These are phyloP conservation scores for Thunnus maccoyii DNA, from an alignment of 2,113 vertebrate genomes.

Conservation along the genomic window DNA sequence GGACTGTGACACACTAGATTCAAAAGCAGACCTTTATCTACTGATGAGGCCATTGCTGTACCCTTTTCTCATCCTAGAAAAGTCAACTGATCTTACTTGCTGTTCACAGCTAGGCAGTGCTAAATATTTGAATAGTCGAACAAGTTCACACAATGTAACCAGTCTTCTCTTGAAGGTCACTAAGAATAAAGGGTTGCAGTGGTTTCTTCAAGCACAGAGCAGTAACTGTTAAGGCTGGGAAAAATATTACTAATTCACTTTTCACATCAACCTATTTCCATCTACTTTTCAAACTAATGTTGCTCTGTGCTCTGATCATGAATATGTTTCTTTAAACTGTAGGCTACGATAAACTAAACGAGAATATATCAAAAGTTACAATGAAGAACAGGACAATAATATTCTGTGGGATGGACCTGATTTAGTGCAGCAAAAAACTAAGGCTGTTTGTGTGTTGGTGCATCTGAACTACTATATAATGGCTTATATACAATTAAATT, in stretches of 20 bases:
- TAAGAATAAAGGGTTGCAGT: neutral
- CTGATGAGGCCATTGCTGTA: neutral
- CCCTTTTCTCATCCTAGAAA: conserved; percentile 1
- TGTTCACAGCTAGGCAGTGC: neutral
- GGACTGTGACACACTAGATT: neutral
- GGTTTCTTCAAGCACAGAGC: neutral
- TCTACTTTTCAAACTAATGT: neutral
- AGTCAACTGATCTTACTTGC: neutral
- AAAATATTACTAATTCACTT: neutral
- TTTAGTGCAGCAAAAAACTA: conserved; percentile 4
- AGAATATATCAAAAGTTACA: too few species aligned
- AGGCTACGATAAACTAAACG: too few species aligned
- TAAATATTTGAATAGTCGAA: conserved; percentile 13
- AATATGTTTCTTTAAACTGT: neutral
- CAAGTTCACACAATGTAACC: neutral
- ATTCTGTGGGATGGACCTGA: neutral
- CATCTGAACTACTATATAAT: conserved; percentile 21
- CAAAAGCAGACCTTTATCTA: conserved; percentile 20
- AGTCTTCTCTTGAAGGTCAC: neutral
- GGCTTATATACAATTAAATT: conserved; percentile 6
- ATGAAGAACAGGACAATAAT: too few species aligned
- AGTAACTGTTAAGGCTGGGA: neutral
- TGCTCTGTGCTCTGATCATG: neutral
- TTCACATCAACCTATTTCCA: neutral
- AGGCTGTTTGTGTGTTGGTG: neutral